Evolutionary conservation across 2,797 vertebrate species (phyloP).

Genomic region (Sarcophilus harrisii): DNA sequence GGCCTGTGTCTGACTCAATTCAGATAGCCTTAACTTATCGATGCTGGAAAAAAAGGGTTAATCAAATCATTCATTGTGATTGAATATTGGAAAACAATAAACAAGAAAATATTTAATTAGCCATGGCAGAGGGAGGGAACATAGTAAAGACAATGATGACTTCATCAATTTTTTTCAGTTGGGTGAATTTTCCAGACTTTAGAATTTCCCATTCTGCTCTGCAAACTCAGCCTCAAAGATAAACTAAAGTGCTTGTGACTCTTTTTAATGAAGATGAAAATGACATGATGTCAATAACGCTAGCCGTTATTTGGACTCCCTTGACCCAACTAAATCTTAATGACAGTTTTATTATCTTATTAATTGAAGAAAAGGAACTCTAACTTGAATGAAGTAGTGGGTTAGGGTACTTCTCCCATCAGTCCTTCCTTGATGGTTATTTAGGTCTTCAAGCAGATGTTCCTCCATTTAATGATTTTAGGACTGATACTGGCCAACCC

Average conservation of each 20-base stretch:
- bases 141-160: neutral
- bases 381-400: neutral
- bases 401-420: too few relatives aligned
- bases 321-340: neutral
- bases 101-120: too few relatives aligned
- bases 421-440: too few relatives aligned
- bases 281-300: neutral
- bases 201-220: neutral
- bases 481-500: too few relatives aligned
- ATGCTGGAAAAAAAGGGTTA: too few relatives aligned
- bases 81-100: too few relatives aligned
- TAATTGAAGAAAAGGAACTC: neutral
- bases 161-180: neutral
- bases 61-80: too few relatives aligned
- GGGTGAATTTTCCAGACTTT: neutral
- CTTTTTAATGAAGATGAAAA: neutral
- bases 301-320: neutral
- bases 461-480: too few relatives aligned
- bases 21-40: too few relatives aligned
- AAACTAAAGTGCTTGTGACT: neutral
- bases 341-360: neutral
- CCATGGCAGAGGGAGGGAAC: too few relatives aligned
- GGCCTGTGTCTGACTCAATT: too few relatives aligned
- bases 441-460: too few relatives aligned
- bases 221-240: neutral